phyloP scores from a whole-genome alignment of 1,140 invertebrate species.

The Bombus confusus region DNA sequence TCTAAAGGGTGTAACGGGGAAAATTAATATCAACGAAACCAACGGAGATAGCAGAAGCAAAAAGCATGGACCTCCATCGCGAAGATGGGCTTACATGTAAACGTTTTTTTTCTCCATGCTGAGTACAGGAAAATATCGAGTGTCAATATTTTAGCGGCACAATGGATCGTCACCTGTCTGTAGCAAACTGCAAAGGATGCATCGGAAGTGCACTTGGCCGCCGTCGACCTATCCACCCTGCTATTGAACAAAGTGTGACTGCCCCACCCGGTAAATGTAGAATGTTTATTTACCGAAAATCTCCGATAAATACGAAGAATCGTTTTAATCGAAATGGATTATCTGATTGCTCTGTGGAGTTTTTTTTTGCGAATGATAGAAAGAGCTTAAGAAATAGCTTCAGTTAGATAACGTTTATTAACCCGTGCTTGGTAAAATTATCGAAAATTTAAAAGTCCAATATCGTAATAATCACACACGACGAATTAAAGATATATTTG shows the following conservation, averaged over 20 bases:
- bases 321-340: neutral
- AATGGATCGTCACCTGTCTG: constrained; percentile 71
- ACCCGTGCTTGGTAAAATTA: too few relatives aligned
- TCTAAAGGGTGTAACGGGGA: neutral
- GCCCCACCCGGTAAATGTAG: neutral
- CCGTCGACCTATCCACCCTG: constrained; percentile 27
- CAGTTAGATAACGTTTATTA: neutral
- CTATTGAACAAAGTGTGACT: constrained; percentile 49
- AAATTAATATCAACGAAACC: constrained; percentile 41
- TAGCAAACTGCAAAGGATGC: constrained; percentile 66
- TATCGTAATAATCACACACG: too few relatives aligned
- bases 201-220: constrained; percentile 69
- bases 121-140: constrained; percentile 70
- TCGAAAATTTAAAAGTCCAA: too few relatives aligned
- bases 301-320: neutral
- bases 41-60: neutral
- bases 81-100: constrained; percentile 49
- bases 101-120: constrained; percentile 50
- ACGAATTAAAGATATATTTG: too few relatives aligned
- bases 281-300: constrained; percentile 10
- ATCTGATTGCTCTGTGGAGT: neutral
- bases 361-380: neutral
- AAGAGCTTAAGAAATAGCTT: neutral
- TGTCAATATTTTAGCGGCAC: constrained; percentile 76
- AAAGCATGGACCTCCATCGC: constrained; percentile 31